Percentiles rank a stretch among this genome's conserved stretches.
phyloP scores from a whole-genome alignment of 2,797 vertebrate genomes.

The Typhlichthys eigenmanni region DNA sequence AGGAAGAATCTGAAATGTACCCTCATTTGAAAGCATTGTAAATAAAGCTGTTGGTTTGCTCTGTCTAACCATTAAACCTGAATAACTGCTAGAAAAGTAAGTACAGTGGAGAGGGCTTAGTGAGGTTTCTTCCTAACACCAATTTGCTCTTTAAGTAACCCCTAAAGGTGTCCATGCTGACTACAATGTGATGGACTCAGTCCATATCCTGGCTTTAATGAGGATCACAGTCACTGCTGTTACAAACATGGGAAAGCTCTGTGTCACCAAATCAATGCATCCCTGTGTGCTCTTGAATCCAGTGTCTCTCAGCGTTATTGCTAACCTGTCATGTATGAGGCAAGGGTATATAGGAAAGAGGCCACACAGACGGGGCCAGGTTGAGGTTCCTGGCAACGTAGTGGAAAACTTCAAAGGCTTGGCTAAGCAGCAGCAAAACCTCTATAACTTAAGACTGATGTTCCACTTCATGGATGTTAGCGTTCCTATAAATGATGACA shows the following conservation, averaged over 20 bases:
- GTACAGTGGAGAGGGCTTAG: not conserved
- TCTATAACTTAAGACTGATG: slow-evolving; percentile 38
- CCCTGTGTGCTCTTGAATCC: not conserved
- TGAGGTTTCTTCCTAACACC: not conserved
- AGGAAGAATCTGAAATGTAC: no score
- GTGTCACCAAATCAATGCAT: not conserved
- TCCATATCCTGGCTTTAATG: not conserved
- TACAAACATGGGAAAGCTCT: not conserved
- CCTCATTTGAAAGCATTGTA: no score
- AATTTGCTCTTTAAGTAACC: not conserved
- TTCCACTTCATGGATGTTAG: slow-evolving; percentile 39
- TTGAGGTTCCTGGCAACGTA: slow-evolving; percentile 9
- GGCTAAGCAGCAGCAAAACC: slow-evolving; percentile 28
- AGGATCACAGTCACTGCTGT: not conserved
- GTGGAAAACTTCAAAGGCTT: slow-evolving; percentile 33
- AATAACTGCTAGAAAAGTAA: no score
- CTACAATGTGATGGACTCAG: not conserved
- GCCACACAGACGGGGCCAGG: not conserved
- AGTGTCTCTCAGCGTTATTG: not conserved
- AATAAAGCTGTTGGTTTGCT: no score
- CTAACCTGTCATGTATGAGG: slow-evolving; percentile 9
- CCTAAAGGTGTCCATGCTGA: not conserved
- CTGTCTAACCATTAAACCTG: no score
- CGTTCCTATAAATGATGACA: slow-evolving; percentile 43
- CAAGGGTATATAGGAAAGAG: not conserved